Percentiles rank a stretch among this genome's conserved stretches.
Evolutionary conservation across 2,888 invertebrate species (phyloP).

Genomic region (Yponomeuta evonymella): DNA sequence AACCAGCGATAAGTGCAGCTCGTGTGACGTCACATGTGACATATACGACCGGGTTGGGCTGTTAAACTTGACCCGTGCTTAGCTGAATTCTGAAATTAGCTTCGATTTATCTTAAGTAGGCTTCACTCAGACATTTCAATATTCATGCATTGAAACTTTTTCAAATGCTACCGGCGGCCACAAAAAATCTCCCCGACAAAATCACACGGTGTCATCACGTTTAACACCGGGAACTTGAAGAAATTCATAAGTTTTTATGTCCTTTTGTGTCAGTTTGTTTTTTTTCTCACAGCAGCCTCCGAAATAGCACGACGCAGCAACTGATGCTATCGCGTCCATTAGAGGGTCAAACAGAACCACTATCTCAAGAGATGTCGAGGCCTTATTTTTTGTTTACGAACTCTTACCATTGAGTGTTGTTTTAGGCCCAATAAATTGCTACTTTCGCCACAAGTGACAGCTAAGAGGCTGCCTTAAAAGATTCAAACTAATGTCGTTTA

Average conservation of each 20-base stretch:
- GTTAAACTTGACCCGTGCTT: neutral
- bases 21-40: constrained; percentile 41
- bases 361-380: constrained; percentile 56
- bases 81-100: neutral
- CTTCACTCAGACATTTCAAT: neutral
- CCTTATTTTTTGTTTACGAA: constrained; percentile 61
- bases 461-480: neutral
- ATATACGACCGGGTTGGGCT: constrained; percentile 12
- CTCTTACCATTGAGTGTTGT: constrained; percentile 49
- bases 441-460: constrained; percentile 24
- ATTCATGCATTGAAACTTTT: neutral
- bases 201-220: constrained; percentile 64
- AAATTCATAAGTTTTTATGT: constrained; percentile 65
- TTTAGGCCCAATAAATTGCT: constrained; percentile 42
- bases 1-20: constrained; percentile 41
- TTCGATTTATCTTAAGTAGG: neutral
- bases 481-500: constrained; percentile 4
- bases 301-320: constrained; percentile 68
- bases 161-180: neutral
- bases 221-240: constrained; percentile 56
- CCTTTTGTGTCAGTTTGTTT: constrained; percentile 40
- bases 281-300: constrained; percentile 72
- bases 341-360: constrained; percentile 50
- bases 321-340: constrained; percentile 69
- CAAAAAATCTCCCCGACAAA: constrained; percentile 37